Base-by-base conservation (phyloP, 2,888 invertebrate species). In the Platycheirus albimanus region DNA sequence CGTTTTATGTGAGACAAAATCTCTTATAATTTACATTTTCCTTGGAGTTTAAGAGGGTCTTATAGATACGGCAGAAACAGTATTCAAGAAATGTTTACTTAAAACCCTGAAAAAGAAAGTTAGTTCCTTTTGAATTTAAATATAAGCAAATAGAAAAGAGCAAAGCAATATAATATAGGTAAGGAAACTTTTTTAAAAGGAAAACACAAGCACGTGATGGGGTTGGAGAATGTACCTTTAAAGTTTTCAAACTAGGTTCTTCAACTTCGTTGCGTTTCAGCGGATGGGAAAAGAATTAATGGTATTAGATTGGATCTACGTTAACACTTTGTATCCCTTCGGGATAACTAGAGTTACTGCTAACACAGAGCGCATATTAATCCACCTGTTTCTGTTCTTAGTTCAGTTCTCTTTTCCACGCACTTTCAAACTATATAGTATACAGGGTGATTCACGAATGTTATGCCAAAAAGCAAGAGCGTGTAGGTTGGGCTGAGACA, bases 81-180 rank as follows among this genome's bases (percentile, higher is more conserved):
- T 43, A 58, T 43, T 61, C 45, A 13, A 45, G 45, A 41, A 41
- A 41, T 58, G 24, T 15, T 41, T 58, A 58, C 41, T 58, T 41
- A 41, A 58, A 38, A 15, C 58, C 41, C 41, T 41, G 24, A 28
- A 30, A 30, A 43, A 30, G 19, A 61, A 61, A 61, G 45, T 61
- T 28, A 56, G 43, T 61, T 61, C 30, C n/a, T 45, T 61, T 61
- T 61, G 45, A 45, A 45, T 61, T 61, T 61, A 45, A 61, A 61
- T 61, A 45, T 61, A 11, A 43, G 28, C 15, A 43, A 43, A 41
- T 15, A 15, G 11, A 61, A 61, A 43, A 30, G 4, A 30, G 61
- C 7, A 33, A 17, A 61, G 45, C 8, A 56, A 38, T 38, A 56
- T 56, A 30, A 56, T 56, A 30, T 19, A 61, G 15, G 28, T 43